Evolutionary conservation across 2,888 invertebrate genomes (phyloP), one percentile per base, ranked within the genome.

Genomic region (Thereva unica): DNA sequence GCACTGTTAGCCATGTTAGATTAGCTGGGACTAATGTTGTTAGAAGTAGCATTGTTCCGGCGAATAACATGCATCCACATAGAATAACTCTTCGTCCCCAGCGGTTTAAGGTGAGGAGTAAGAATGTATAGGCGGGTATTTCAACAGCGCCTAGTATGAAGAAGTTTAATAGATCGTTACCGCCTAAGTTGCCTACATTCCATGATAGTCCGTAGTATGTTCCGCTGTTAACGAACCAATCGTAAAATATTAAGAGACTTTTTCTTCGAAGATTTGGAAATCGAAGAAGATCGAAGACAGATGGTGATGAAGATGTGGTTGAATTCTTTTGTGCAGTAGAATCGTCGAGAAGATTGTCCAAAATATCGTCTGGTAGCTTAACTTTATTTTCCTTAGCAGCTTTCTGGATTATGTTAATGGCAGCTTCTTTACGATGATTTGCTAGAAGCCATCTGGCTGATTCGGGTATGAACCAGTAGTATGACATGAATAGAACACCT

Each of bases 151-250:
- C 91, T 47, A 91, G 89, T 40, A 92, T 82, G 12, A 91, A 89
- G 66, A 92, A 91, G 75, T 92, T 93, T 44, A 87, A 77, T 78
- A 92, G 93, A 70, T 91, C 89, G 73, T 91, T 84, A 5, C 91
- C 92, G 0, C 89, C 90, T 6, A 91, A 83, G 73, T 90, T 87
- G 0, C 90, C 89, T 66, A 92, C 88, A 79, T 90, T 92, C 77
- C 93, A 91, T 0, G 91, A 89, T 23, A 93, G 87, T 0, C 94
- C 94, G 75, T 92, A 94, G 81, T 93, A 90, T 73, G 91, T 89
- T 74, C 93, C 84, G 1, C 92, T 91, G 71, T 91, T 90, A 3
- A 90, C 89, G 67, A 89, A 84, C 93, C 92, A 92, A 77, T 90
- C 90, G 78, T 87, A 89, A 74, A 87, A 87, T 71, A 90, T 87